Evolutionary conservation across 1,140 invertebrate species (phyloP).

Genomic region (Riptortus pedestris): DNA sequence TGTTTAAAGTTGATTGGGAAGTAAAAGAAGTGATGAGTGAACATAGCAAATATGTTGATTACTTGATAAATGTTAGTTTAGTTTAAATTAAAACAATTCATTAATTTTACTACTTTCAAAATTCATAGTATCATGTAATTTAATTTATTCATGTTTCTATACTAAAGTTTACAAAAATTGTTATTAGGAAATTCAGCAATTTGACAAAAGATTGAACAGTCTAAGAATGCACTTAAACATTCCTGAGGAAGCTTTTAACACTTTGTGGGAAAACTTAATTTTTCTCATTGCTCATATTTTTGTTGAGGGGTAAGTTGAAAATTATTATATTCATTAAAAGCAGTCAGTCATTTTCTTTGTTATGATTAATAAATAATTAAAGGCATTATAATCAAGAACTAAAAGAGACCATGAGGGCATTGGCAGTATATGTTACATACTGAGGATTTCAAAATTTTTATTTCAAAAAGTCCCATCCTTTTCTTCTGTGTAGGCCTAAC

Average conservation of each 20-base stretch:
- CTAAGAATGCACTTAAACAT: conserved; percentile 55
- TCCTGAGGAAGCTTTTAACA: conserved; percentile 52
- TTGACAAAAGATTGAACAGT: conserved; percentile 63
- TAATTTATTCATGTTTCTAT: not conserved
- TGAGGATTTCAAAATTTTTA: no score
- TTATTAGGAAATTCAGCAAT: conserved; percentile 63
- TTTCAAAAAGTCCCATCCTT: no score
- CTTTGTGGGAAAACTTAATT: conserved; percentile 79
- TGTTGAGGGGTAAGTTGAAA: conserved; percentile 75
- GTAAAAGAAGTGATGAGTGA: conserved; percentile 90
- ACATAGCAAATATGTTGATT: conserved; percentile 81
- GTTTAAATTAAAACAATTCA: not conserved
- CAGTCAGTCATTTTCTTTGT: no score
- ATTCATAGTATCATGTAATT: no score
- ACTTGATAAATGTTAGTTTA: conserved; percentile 48
- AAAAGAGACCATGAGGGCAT: no score
- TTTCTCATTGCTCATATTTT: conserved; percentile 72
- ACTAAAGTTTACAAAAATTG: no score
- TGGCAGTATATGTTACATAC: no score
- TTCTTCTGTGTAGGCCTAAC: no score
- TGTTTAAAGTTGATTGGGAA: conserved; percentile 92
- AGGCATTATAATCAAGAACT: no score
- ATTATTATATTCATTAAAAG: not conserved
- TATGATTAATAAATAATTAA: no score
- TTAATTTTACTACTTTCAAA: no score